Base-by-base conservation (phyloP, 2,888 invertebrate species). In the Hipparchia sbordonii region DNA sequence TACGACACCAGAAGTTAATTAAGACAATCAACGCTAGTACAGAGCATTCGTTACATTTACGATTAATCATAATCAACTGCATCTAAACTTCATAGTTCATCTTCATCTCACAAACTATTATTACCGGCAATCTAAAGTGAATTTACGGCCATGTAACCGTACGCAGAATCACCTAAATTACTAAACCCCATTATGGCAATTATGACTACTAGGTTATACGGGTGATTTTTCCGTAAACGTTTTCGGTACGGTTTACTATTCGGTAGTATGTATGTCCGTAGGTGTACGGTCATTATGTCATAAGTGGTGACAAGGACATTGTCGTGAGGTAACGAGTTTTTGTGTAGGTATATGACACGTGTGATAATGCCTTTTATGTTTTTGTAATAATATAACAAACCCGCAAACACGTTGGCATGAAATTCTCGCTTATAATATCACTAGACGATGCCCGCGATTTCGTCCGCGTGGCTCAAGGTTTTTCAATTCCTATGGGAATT, bases 291-390 rank as follows among this genome's bases (percentile, higher is more conserved):
- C 72, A 73, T 78, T 76, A 77, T 74, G 73, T 73, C 76, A 74
- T 75, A 79, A 77, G 74, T 77, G 77, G 76, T 66, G 74, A 76
- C 78, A 78, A 79, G 78, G 79, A 73, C 79, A 68, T 71, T 48
- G 1, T 48, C 48, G 48, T 48, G 59, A 72, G 71, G 71, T 75
- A 74, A 74, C 77, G 67, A 73, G 74, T 73, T 75, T 77, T 75
- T 74, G 74, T 74, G 72, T 75, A 68, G 72, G 72, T 76, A 48
- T 48, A 56, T 62, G 67, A 65, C 52, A 52, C 51, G 65, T 33
- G 23, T 51, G 59, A 60, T 68, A 51, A 61, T 62, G 56, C 52
- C n/a, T 67, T 46, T 67, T 70, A 67, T 66, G 46, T 56, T 45
- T 6, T 39, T 39, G 23, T 23, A 4, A 5, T 39, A 39, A 39